Base-by-base conservation (phyloP, 1,140 invertebrate species). In the Atopsyche davidsoni region DNA sequence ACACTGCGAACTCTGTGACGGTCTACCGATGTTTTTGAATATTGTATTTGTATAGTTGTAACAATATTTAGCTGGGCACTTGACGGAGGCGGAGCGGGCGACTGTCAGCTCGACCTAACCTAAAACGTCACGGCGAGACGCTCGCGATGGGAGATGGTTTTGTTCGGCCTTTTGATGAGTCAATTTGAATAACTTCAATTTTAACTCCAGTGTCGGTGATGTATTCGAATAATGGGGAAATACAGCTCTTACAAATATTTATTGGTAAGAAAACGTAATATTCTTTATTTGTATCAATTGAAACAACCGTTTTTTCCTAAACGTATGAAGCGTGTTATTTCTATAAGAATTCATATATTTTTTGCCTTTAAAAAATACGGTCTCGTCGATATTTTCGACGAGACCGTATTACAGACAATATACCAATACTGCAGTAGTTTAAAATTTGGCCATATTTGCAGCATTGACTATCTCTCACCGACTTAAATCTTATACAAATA, bases 241-340 rank as follows among this genome's bases (percentile, higher is more conserved):
- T 74, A 70, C 65, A 70, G 64, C 59, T 70, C 67, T 49, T 74
- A 74, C 66, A 69, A 69, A 60, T 74, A 74, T 64, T 68, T 74
- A 67, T 69, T 70, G 69, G 72, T 74, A 55, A 60, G 65, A 54
- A 32, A n/a, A 48, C 44, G 32, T 41, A 23, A n/a, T 25, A 31
- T 45, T 24, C 7, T 43, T 4, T 38, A 38, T 38, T 13, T 6
- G 4, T 28, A 9, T 7, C 25, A 28, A 7, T 28, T 9, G 13
- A 28, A 9, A 28, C 7, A 9, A 28, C 13, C 25, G 13, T 28
- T 28, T 28, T 28, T 28, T 28, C 7, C 7, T 9, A 28, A 9
- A 28, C 7, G 7, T n/a, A 28, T 9, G 7, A 28, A 28, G 7
- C 25, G 13, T 28, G 13, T 9, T 28, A 9, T 9, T 9, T 28